Evolutionary conservation across 2,797 vertebrate genomes (phyloP).

Genomic region (Oreortyx pictus): DNA sequence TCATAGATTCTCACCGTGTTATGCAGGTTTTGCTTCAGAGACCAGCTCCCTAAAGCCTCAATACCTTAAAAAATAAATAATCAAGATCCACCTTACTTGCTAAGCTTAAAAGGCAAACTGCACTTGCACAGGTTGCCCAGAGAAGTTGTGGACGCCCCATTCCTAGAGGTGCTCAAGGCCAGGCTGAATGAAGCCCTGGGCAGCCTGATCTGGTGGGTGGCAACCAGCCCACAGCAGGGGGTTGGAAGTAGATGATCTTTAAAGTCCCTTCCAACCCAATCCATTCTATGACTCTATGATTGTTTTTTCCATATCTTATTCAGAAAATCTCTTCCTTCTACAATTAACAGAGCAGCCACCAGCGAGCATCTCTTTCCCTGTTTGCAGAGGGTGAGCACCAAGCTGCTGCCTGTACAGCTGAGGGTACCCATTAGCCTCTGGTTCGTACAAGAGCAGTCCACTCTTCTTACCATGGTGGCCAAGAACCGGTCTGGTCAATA

Average conservation of each 20-base stretch:
- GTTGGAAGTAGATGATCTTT: not conserved
- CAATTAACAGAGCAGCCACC: not conserved
- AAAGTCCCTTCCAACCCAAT: not conserved
- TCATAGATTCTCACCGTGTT: not conserved
- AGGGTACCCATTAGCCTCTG: not conserved
- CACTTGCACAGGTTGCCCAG: not conserved
- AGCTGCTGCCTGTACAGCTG: not conserved
- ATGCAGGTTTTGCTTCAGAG: not conserved
- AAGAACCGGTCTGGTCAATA: conserved; percentile 1
- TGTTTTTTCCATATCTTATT: not conserved
- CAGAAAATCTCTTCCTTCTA: not conserved
- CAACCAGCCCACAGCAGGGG: not conserved
- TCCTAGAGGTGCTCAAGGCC: not conserved
- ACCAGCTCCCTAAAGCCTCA: conserved; percentile 11
- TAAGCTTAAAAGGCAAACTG: not conserved
- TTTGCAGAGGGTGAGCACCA: not conserved
- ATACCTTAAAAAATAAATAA: not conserved
- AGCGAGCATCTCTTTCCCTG: not conserved
- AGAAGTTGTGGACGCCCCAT: not conserved
- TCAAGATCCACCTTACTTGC: not conserved
- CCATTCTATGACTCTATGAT: not conserved
- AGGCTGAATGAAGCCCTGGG: not conserved
- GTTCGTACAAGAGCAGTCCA: not conserved
- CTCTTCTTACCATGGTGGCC: fast-evolving
- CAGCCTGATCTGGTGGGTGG: not conserved